These are phyloP conservation scores for Tetranychus urticae DNA, from an alignment of 1,140 invertebrate genomes.

Conservation along the genomic window DNA sequence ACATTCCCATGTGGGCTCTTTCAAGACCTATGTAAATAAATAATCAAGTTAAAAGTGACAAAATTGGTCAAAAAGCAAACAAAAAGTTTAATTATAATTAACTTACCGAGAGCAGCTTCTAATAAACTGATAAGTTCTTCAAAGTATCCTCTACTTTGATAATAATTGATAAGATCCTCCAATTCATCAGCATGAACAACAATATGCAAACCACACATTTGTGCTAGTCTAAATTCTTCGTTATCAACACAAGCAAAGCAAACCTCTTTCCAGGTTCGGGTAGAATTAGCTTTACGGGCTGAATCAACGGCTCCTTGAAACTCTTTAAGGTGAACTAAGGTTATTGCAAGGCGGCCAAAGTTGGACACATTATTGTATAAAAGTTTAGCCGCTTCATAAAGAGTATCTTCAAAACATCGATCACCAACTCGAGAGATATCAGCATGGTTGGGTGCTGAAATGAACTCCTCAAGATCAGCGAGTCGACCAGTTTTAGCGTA, in stretches of 20 bases:
- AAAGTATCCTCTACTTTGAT: conserved; percentile 83
- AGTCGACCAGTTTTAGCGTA: conserved; percentile 90
- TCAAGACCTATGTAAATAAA: conserved; percentile 76
- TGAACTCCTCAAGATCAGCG: conserved; percentile 94
- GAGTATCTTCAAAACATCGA: conserved; percentile 88
- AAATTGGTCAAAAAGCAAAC: background rate
- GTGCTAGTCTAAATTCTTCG: conserved; percentile 87
- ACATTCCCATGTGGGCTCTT: conserved; percentile 99
- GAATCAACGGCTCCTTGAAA: conserved; percentile 97
- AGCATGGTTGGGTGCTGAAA: conserved; percentile 94
- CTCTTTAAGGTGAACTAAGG: conserved; percentile 87
- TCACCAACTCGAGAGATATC: conserved; percentile 98
- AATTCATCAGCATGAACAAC: conserved; percentile 98
- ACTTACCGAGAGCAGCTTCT: conserved; percentile 63
- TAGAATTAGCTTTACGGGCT: conserved; percentile 91
- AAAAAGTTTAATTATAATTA: background rate
- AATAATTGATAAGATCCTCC: conserved; percentile 96
- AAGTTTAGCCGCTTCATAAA: conserved; percentile 94
- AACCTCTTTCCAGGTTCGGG: conserved; percentile 98
- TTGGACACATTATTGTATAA: conserved; percentile 98
- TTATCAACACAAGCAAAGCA: conserved; percentile 99
- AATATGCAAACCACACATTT: conserved; percentile 98
- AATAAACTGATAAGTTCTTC: conserved; percentile 88
- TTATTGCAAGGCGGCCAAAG: conserved; percentile 89
- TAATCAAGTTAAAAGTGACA: conserved; percentile 37